These are phyloP conservation scores for Cremastobaeus sp. DNA, from an alignment of 2,888 invertebrate genomes.

Conservation along the genomic window DNA sequence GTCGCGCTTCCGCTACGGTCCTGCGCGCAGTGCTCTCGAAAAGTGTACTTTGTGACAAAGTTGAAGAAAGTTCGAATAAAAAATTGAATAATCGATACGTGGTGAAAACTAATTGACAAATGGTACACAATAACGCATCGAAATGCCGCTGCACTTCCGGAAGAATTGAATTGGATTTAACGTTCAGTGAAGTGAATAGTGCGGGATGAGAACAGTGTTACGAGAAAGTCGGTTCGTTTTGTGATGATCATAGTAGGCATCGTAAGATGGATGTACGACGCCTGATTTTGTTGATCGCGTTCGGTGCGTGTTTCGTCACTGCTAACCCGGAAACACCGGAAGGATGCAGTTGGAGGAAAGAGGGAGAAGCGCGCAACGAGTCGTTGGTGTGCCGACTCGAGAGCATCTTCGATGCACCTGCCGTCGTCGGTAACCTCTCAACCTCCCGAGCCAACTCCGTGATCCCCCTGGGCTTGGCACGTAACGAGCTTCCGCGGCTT, in stretches of 20 bases:
- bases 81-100: not conserved
- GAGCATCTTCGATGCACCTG: constrained; percentile 85
- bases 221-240: constrained; percentile 37
- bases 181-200: constrained; percentile 46
- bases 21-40: constrained; percentile 21
- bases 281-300: constrained; percentile 62
- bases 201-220: constrained; percentile 68
- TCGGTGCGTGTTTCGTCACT: constrained; percentile 69
- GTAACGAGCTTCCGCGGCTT: constrained; percentile 86
- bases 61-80: constrained; percentile 3
- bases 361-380: constrained; percentile 75
- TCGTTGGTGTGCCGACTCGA: constrained; percentile 85
- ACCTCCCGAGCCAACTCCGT: constrained; percentile 84
- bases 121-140: constrained; percentile 6
- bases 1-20: constrained; percentile 29
- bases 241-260: constrained; percentile 43
- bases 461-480: constrained; percentile 84
- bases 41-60: constrained; percentile 41
- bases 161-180: constrained; percentile 23
- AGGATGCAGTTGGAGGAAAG: constrained; percentile 85
- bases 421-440: constrained; percentile 84
- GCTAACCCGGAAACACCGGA: constrained; percentile 81
- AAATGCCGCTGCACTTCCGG: not conserved
- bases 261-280: constrained; percentile 56
- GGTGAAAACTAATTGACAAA: constrained; percentile 29